Evolutionary conservation across 2,888 invertebrate genomes (phyloP), one percentile per base, ranked within the genome.

Genomic region (Tortricodes alternella): DNA sequence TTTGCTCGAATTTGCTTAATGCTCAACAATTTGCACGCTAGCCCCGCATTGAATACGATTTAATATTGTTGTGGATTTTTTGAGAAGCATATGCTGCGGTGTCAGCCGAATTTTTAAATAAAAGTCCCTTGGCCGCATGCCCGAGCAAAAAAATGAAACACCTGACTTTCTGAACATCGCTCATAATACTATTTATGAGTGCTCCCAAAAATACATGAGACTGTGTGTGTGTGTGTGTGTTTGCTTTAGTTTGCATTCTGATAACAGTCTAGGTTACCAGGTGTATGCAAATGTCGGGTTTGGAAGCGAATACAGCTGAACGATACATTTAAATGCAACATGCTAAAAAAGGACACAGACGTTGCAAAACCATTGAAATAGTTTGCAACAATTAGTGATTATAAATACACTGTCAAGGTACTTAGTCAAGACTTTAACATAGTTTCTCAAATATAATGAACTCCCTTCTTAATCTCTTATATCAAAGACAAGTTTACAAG

Each of bases 1-100:
- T 83, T 83, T 80, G 72, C 50, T 64, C 72, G 71, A 83, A 85
- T 85, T 83, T 78, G 75, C 76, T 80, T 83, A 83, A 83, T 83
- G 76, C 71, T 64, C 69, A 61, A 66, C 78, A 79, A 80, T 83
- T 83, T 83, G 69, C 70, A 70, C 69, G 66, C 69, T 67, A 68
- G 68, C 60, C 43, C 62, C 51, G 58, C 65, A 63, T 62, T 63
- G 62, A 62, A 60, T 59, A 38, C 59, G 29, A 51, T 69, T 64
- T 66, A 62, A 65, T 60, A 61, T 58, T 58, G 61, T 24, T 57
- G 51, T 59, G 46, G 64, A 61, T 65, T 53, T 73, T 66, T 61
- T 56, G 38, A 43, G 65, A 62, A 64, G 60, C 68, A 72, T 67
- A 64, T 71, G 66, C 64, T 73, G 70, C 68, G 70, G 71, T 64